Evolutionary conservation across 2,113 vertebrate species (phyloP).

Genomic region (Microcebus lehilahytsara): DNA sequence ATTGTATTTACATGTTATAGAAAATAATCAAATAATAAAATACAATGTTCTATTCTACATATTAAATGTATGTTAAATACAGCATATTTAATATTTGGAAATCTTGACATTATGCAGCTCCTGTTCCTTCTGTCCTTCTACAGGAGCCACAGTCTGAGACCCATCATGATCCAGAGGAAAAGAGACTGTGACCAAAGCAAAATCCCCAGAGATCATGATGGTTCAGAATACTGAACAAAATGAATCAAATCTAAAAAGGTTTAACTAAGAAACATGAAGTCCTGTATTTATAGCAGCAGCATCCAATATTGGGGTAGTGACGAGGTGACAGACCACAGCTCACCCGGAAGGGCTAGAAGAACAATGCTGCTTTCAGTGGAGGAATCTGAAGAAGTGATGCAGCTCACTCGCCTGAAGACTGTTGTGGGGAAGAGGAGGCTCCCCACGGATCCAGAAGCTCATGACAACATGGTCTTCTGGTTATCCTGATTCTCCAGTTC

Average conservation of each 20-base stretch:
- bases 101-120: not conserved
- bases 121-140: not conserved
- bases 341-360: not conserved
- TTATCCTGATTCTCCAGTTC: not conserved
- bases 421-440: no score
- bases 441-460: not conserved
- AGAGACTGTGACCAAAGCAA: not conserved
- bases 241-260: not conserved
- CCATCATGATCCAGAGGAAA: not conserved
- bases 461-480: not conserved
- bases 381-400: not conserved
- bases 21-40: not conserved
- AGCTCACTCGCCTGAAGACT: not conserved
- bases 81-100: not conserved
- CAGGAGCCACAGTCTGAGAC: not conserved
- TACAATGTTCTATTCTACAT: not conserved
- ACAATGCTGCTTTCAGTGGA: rapidly evolving
- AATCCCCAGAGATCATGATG: not conserved
- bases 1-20: not conserved
- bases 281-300: not conserved
- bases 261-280: not conserved
- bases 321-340: not conserved
- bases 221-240: not conserved
- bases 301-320: not conserved
- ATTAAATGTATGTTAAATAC: not conserved